Evolutionary conservation across 2,797 vertebrate genomes (phyloP), one percentile per base, ranked within the genome.

Genomic region (Peromyscus attwateri): DNA sequence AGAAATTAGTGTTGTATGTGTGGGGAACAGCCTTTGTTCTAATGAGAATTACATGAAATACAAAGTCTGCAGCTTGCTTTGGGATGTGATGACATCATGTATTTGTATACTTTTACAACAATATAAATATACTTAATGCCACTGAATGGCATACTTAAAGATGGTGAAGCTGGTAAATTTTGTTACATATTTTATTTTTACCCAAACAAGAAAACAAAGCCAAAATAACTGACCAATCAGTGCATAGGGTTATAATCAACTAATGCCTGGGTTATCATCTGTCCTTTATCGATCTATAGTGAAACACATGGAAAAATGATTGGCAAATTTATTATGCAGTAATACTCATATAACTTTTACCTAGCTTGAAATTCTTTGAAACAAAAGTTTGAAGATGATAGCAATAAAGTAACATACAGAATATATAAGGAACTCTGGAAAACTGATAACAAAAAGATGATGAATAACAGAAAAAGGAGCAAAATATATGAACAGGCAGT

Each of bases 331-430:
- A 49, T 27, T 60, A 19, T 66, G 6, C 64, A 73, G 49, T 94
- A 91, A 66, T 75, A 57, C 9, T n/a, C 46, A 93, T 6, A 27
- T 49, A 82, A 80, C 27, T 64, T 92, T 87, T 94, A 76, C 19
- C 82, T 62, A 12, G 21, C 87, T 88, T 95, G 79, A 95, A 88
- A 23, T 25, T 77, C 89, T 89, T 92, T 6, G 46, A 83, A 95
- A 82, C 62, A 81, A 62, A 71, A 91, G 19, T 5, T 83, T 75
- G 21, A 55, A 71, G 81, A 81, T 92, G 82, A 66, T 4, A 49
- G 29, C 62, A 92, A 40, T 37, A 77, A 95, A 49, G 62, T 23
- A 81, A 80, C 21, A 34, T 43, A 64, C 10, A 37, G 52, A 87
- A 70, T 68, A 57, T 34, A 57, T 40, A 79, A 57, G 27, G 11